Base-by-base conservation (phyloP, 2,113 vertebrate genomes). In the Polyodon spathula region DNA sequence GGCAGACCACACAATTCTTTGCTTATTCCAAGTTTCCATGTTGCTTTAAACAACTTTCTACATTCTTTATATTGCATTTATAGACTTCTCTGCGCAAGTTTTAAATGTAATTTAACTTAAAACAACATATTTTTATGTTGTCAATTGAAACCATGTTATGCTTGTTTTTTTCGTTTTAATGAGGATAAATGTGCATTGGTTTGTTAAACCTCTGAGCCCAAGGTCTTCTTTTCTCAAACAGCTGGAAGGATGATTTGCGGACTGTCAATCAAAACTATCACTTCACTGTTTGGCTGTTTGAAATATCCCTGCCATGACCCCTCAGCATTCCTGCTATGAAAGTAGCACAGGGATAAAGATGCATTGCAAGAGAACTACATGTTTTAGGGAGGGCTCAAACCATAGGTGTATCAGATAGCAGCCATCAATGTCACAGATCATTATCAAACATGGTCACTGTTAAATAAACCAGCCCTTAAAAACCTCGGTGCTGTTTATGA, bases 241-340 rank as follows among this genome's bases (percentile, higher is more conserved):
- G 76, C 76, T 80, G 77, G 62, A 70, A 54, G 72, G 80, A 62
- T 55, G 52, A 66, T 60, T 62, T 75, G 76, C 73, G 72, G 77
- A 71, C 73, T 73, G 77, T 73, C 74, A 56, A 37, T 81, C 75
- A 73, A 67, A 78, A 63, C 72, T 59, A 60, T 42, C 52, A 74
- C 63, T 77, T 72, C 6, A n/a, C 70, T 58, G 54, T 61, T 60
- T 55, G 56, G 78, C 73, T 68, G 70, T 84, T 81, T 69, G 64
- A 83, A 84, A 84, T 86, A 83, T 80, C 78, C 76, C 76, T 73
- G 70, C 62, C 68, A 2, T 15, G 61, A 74, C 76, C 75, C 68
- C 4, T 0, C 61, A 70, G 64, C 63, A 10, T 83, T 77, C 74
- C 72, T 12, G 54, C 58, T 78, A 50, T 67, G 75, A 62, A 4